Percentiles rank a stretch among this genome's conserved stretches.
These are phyloP conservation scores for Axea sp. DNA, from an alignment of 2,888 invertebrate genomes.

Conservation along the genomic window DNA sequence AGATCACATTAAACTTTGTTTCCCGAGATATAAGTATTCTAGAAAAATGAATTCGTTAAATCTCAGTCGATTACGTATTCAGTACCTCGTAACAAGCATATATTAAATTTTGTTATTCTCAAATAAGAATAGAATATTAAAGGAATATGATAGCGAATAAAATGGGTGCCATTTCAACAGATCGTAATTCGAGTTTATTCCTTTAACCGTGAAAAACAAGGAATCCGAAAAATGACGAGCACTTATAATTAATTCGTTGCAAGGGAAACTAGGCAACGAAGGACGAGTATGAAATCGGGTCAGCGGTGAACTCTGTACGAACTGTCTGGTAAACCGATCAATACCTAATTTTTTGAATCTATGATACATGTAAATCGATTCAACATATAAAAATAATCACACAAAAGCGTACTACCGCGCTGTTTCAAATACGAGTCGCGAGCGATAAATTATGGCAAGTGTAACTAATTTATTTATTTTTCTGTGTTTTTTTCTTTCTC, in stretches of 20 bases:
- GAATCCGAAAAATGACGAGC: constrained; percentile 51
- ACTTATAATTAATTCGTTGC: constrained; percentile 62
- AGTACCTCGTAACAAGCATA: not conserved
- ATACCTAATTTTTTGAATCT: constrained; percentile 63
- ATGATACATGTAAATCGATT: constrained; percentile 60
- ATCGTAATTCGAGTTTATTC: too few relatives aligned
- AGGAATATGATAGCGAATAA: too few relatives aligned
- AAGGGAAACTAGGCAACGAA: constrained; percentile 61
- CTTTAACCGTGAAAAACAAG: not conserved
- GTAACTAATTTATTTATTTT: constrained; percentile 22
- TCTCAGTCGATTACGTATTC: not conserved
- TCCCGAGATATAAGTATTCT: not conserved
- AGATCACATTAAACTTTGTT: not conserved
- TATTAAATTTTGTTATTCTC: too few relatives aligned
- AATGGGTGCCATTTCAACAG: too few relatives aligned
- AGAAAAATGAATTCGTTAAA: too few relatives aligned
- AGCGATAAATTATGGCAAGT: constrained; percentile 2
- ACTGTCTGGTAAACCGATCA: constrained; percentile 64
- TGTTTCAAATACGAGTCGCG: not conserved
- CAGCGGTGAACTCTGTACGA: constrained; percentile 63
- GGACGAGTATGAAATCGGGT: constrained; percentile 64
- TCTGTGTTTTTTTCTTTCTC: not conserved
- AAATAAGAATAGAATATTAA: too few relatives aligned
- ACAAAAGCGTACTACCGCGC: constrained; percentile 4
- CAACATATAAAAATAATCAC: constrained; percentile 31